These are phyloP conservation scores for Enhydra lutris DNA, from an alignment of 2,113 vertebrate genomes.

Conservation along the genomic window DNA sequence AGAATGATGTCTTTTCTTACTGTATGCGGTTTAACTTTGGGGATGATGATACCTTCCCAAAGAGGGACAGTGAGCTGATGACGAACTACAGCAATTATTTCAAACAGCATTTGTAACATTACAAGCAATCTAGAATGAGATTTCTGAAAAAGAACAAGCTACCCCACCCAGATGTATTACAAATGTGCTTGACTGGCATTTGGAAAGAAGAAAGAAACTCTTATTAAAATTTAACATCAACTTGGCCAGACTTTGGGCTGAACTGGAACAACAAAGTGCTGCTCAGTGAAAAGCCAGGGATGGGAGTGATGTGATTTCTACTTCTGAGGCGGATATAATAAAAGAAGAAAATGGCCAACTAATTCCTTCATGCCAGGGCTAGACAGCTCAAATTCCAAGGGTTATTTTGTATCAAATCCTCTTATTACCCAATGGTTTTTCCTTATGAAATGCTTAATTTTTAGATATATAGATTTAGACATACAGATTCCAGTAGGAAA, in stretches of 20 bases:
- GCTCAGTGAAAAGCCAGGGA: background rate
- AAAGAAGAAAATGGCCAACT: background rate
- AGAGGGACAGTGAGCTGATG: background rate
- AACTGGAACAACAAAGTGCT: conserved; percentile 40
- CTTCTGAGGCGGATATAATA: background rate
- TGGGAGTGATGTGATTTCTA: background rate
- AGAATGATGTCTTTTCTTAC: background rate
- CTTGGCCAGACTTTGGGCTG: conserved; percentile 65
- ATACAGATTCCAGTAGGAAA: background rate
- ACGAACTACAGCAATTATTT: conserved; percentile 7
- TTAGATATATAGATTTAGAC: background rate
- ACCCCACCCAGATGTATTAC: conserved; percentile 12
- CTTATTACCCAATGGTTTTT: background rate
- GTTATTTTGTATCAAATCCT: background rate
- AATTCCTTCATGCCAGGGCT: background rate
- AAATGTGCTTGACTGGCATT: conserved; percentile 65
- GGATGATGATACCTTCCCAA: background rate
- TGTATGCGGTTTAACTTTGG: background rate
- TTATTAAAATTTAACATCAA: conserved; percentile 75
- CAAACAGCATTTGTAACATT: conserved; percentile 22
- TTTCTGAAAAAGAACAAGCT: conserved; percentile 59
- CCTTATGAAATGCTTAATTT: conserved; percentile 13
- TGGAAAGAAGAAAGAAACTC: conserved; percentile 61
- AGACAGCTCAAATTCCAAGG: background rate
- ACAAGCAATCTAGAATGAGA: conserved; percentile 27